These are phyloP conservation scores for Euzetes globulus DNA, from an alignment of 2,888 invertebrate species.

Conservation along the genomic window DNA sequence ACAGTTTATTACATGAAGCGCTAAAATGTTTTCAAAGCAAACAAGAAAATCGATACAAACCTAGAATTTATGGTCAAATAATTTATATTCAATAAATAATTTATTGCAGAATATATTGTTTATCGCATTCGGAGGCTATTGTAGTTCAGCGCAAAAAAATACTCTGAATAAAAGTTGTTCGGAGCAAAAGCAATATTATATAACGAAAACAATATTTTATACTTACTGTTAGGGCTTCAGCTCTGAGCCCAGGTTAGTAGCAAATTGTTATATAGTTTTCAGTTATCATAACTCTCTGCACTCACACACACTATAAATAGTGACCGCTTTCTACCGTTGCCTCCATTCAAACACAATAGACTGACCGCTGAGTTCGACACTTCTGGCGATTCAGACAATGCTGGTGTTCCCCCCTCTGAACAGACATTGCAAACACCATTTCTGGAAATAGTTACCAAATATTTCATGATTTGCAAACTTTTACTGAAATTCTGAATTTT, in stretches of 20 bases:
- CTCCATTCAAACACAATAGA: neutral
- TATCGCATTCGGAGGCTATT: neutral
- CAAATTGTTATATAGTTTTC: slow-evolving; percentile 4
- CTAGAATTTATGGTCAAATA: slow-evolving; percentile 10
- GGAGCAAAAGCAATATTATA: neutral
- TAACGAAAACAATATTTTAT: neutral
- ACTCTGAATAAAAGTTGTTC: neutral
- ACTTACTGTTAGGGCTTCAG: neutral
- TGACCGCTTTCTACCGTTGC: slow-evolving; percentile 7
- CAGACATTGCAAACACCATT: no score
- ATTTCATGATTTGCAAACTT: no score
- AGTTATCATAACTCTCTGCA: slow-evolving; percentile 3
- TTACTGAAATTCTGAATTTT: no score
- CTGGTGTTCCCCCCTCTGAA: no score
- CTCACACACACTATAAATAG: neutral
- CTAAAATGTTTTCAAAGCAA: neutral
- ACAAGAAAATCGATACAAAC: slow-evolving; percentile 5
- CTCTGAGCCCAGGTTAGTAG: neutral
- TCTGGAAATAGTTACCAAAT: no score
- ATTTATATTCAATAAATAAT: slow-evolving; percentile 25
- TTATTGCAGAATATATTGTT: slow-evolving; percentile 7
- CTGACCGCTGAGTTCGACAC: slow-evolving; percentile 20
- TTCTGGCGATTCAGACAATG: neutral
- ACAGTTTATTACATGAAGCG: neutral
- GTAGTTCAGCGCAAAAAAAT: neutral